phyloP scores from a whole-genome alignment of 2,888 invertebrate species.

The Tinea trinotella region DNA sequence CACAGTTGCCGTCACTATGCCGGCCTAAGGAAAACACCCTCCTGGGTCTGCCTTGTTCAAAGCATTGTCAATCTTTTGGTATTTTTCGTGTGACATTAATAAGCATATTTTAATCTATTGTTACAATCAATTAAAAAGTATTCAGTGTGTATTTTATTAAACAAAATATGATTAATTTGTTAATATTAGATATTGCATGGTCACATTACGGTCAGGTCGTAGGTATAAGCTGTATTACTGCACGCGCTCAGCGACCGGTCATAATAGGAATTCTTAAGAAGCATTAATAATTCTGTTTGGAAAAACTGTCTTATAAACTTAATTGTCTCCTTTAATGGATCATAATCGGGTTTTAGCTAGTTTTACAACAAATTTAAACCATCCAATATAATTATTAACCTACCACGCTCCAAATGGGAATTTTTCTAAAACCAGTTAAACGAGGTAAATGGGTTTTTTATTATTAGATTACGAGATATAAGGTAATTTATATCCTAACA shows the following conservation, averaged over 20 bases:
- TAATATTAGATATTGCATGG: background rate
- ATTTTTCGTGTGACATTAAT: too few species aligned
- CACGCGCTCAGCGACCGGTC: conserved; percentile 24
- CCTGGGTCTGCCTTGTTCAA: too few species aligned
- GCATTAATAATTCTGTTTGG: conserved; percentile 21
- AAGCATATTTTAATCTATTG: too few species aligned
- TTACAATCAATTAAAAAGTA: too few species aligned
- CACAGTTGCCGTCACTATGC: too few species aligned
- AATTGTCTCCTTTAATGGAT: conserved; percentile 21
- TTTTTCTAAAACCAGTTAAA: conserved; percentile 5
- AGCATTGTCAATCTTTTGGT: too few species aligned
- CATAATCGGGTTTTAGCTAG: conserved; percentile 18
- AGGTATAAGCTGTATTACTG: conserved; percentile 7
- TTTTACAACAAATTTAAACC: conserved; percentile 17
- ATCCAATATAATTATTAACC: conserved; percentile 1
- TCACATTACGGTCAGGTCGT: background rate
- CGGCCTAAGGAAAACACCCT: too few species aligned
- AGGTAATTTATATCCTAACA: too few species aligned
- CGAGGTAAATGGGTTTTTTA: conserved; percentile 8
- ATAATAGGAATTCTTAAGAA: conserved; percentile 41
- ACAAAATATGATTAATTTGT: too few species aligned
- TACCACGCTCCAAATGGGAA: background rate
- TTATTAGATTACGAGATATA: background rate
- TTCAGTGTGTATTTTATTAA: too few species aligned
- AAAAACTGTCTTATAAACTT: conserved; percentile 21